Base-by-base conservation (phyloP, 2,113 vertebrate genomes). In the Varanus salvator region DNA sequence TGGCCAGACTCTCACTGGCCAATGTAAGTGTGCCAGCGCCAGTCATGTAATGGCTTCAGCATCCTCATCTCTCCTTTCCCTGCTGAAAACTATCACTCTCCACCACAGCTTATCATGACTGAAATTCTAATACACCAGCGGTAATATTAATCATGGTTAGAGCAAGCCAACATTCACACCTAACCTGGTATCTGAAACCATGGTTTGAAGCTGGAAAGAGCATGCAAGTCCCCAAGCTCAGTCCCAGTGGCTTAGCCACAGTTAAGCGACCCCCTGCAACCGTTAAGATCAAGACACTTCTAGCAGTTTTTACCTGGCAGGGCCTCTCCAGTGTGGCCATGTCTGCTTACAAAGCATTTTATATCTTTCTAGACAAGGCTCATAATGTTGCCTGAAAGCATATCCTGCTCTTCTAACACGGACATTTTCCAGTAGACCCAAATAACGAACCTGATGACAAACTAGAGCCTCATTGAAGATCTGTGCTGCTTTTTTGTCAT, bases 271-370 rank as follows among this genome's bases (percentile, higher is more conserved):
- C 23, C 1, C 6, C 34, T 80, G 3, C 14, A 71, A n/a, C 25
- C 34, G 17, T 60, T 27, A 64, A 85, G 84, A 80, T 0, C 1
- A 0, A 64, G 34, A 8, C 21, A 31, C 1, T 48, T 14, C 60
- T 50, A n/a, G 9, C 15, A 34, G 69, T 11, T 34, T 96, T 96
- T 97, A 99, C 99, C 99, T 98, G 93, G 98, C 98, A 1, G 97
- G 98, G 0, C 98, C 98, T 94, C 92, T 98, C 99, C 99, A 99
- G 31, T 98, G 98, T 14, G 99, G 99, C 99, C 99, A 99, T 0
- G 99, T 99, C 88, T 98, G 98, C 72, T 98, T 99, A 93, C 99
- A 99, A 84, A 99, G 98, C 99, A 99, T 99, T 94, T 99, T 99
- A 96, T 99, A 99, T 93, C 99, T 98, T 86, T 99, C 98, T 75